Evolutionary conservation across 1,140 invertebrate genomes (phyloP), one percentile per base, ranked within the genome.

Genomic region (Diabrotica undecimpunctata): DNA sequence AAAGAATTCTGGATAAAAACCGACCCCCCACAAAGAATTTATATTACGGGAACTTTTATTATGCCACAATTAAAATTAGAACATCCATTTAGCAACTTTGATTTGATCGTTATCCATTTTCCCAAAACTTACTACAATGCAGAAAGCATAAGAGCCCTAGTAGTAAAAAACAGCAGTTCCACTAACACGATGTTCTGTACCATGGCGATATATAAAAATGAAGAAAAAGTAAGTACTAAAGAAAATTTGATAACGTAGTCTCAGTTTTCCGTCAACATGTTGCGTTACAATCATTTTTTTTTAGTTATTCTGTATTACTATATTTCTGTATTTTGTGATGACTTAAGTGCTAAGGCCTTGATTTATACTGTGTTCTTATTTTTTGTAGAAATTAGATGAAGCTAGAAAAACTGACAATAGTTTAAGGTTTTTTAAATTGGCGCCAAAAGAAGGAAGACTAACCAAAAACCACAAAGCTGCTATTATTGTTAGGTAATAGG

Each of bases 1-100:
- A 69, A 69, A 52, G 72, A 75, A 57, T 70, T 75, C 38, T 75
- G 74, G 74, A 66, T 75, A 6, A 75, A 75, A 62, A 65, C 70
- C 3, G 66, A 71, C 9, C 72, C 71, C 8, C 71, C 70, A 0
- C 66, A 67, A 58, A 61, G 69, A 35, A 66, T 74, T 7, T 56
- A 60, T 7, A 52, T 75, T 10, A 60, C 52, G 36, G 74, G 71
- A 14, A 61, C 52, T 9, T 73, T 74, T 37, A 73, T 74, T 14
- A 54, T 51, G 14, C 66, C 72, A 0, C 65, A 55, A 55, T 54
- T 75, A 7, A 51, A 62, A 13, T 38, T 69, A 2, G 39, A 62
- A 5, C 66, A 69, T 53, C 70, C 70, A 14, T 58, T 66, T 7
- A 46, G 64, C 0, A 58, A 50, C 52, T 50, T 52, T 10, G 59